phyloP scores from a whole-genome alignment of 2,888 invertebrate genomes.

The Zygogramma bicolorata region DNA sequence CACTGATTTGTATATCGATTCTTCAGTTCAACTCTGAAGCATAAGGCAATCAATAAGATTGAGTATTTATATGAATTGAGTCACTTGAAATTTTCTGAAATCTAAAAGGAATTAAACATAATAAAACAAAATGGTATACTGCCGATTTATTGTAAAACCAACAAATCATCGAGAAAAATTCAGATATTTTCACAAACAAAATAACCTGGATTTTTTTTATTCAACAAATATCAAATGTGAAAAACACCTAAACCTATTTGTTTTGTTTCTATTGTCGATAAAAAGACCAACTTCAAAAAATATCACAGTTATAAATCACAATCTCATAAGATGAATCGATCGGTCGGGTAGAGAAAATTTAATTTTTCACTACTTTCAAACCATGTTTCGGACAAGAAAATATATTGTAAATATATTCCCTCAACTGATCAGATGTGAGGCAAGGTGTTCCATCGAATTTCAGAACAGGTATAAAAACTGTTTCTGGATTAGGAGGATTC shows the following conservation, averaged over 20 bases:
- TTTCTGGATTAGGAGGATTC: conserved; percentile 23
- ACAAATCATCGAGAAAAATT: neutral
- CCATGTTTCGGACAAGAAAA: conserved; percentile 28
- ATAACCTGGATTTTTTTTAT: neutral
- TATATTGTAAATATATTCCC: conserved; percentile 46
- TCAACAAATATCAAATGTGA: neutral
- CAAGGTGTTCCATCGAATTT: conserved; percentile 43
- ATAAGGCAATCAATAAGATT: too few relatives aligned
- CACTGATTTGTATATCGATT: too few relatives aligned
- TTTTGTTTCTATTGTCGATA: conserved; percentile 23
- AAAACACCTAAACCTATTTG: neutral
- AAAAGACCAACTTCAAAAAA: conserved; percentile 19
- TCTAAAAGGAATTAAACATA: neutral
- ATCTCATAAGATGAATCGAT: too few relatives aligned
- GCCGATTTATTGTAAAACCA: neutral
- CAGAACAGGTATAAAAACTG: conserved; percentile 50
- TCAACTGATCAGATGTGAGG: conserved; percentile 43
- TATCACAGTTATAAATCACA: conserved; percentile 23
- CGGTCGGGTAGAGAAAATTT: too few relatives aligned
- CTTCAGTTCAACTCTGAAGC: too few relatives aligned
- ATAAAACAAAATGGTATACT: neutral
- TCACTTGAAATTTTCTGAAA: too few relatives aligned
- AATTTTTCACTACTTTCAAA: conserved; percentile 5
- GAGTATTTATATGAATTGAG: too few relatives aligned
- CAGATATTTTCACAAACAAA: neutral